Base-by-base conservation (phyloP, 1,140 invertebrate genomes). In the Conus ventricosus region DNA sequence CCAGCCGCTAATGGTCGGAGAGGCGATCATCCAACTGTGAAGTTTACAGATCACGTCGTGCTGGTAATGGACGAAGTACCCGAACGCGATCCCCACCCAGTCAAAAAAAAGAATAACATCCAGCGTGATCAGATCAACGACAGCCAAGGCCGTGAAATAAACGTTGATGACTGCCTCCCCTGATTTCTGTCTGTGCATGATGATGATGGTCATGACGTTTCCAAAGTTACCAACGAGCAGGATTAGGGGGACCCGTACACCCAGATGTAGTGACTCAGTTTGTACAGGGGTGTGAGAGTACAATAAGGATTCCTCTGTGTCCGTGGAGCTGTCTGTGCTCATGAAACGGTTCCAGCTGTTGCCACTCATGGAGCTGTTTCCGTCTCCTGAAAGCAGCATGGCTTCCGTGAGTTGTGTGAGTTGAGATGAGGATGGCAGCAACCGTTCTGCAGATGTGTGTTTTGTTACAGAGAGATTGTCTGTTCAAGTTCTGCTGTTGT, bases 21-120 rank as follows among this genome's bases (percentile, higher is more conserved):
- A 27, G 84, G 88, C 87, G 17, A 89, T 39, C 4, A 76, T 13
- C 81, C 87, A 90, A 4, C 20, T 25, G 23, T 75, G 88, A 0
- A 81, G 2, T 78, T 86, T 82, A 57, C 90, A 90, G 1, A 83
- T 13, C 11, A n/a, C 51, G 15, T 51, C 51, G 25, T 76, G n/a
- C 17, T 23, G 23, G 1, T 55, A 11, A 53, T 84, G 5, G 54
- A 90, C 1, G 63, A 88, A 88, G 4, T 4, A 60, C 53, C 84
- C 39, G 0, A 76, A 23, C 55, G 15, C 8, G n/a, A 27, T 67
- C 20, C 27, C 20, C 23, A 84, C n/a, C 75, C 63, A 84, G 39
- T 75, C 25, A 5, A 51, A 5, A 0, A 88, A 57, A 25, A 60
- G 57, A n/a, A n/a, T n/a, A 0, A 60, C 27, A 5, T 75, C 63